Evolutionary conservation across 2,797 vertebrate species (phyloP).

Genomic region (Eulemur albifrons): DNA sequence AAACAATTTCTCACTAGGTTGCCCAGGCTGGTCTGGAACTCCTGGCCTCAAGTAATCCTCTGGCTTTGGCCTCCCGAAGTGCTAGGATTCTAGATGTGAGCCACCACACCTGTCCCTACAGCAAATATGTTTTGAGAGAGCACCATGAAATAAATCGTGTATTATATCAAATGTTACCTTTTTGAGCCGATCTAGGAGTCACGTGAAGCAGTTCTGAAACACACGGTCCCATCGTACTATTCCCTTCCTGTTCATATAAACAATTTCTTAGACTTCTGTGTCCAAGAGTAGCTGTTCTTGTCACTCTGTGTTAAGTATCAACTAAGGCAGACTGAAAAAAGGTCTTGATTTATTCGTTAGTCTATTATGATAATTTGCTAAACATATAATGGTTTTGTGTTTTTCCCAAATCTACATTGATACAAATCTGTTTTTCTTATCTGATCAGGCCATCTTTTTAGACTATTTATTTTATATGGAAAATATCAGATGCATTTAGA

Average conservation of each 20-base stretch:
- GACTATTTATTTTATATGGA: background rate
- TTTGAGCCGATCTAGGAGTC: background rate
- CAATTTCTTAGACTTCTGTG: background rate
- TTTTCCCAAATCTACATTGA: background rate
- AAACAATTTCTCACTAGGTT: background rate
- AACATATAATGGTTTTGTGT: background rate
- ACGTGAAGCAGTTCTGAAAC: background rate
- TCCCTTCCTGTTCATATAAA: background rate
- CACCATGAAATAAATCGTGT: background rate
- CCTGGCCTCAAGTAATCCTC: background rate
- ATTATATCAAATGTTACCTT: background rate
- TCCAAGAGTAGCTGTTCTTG: background rate
- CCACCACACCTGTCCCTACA: background rate
- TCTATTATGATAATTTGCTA: background rate
- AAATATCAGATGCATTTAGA: slow-evolving; percentile 17
- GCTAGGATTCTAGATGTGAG: background rate
- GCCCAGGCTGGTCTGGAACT: background rate
- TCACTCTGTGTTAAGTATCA: background rate
- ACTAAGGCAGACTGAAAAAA: background rate
- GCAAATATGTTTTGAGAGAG: background rate
- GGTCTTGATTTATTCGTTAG: background rate
- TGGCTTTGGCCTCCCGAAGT: background rate
- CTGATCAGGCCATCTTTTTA: background rate
- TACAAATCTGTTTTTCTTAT: background rate
- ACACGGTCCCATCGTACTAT: background rate